phyloP scores from a whole-genome alignment of 2,888 invertebrate species.

The Drosophila meridiana region DNA sequence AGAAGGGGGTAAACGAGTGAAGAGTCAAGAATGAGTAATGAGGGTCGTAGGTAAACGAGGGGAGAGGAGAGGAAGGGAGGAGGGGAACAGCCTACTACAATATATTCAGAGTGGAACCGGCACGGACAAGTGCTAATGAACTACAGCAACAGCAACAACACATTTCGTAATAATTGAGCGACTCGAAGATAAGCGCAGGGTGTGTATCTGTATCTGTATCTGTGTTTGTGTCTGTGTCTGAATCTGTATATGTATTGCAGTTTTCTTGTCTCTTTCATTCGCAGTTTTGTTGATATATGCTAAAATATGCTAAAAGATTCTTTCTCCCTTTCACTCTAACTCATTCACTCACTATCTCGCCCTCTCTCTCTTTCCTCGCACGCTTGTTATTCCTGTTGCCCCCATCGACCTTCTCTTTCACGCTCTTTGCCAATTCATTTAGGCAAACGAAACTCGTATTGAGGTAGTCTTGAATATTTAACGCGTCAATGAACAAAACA shows the following conservation, averaged over 20 bases:
- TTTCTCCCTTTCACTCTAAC: constrained; percentile 12
- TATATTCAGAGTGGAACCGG: constrained; percentile 54
- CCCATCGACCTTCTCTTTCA: constrained; percentile 15
- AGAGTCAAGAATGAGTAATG: background rate
- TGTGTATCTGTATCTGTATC: constrained; percentile 1
- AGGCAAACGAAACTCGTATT: constrained; percentile 77
- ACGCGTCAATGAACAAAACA: constrained; percentile 30
- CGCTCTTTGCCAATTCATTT: constrained; percentile 50
- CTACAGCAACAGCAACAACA: constrained; percentile 44
- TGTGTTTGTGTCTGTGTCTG: constrained; percentile 14
- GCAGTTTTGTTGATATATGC: constrained; percentile 56
- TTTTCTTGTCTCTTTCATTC: constrained; percentile 26
- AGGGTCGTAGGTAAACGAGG: no score
- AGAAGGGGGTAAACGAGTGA: background rate
- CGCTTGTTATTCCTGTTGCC: constrained; percentile 44
- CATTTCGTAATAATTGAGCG: constrained; percentile 72
- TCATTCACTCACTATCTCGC: constrained; percentile 6
- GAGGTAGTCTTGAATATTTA: constrained; percentile 76
- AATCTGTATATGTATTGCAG: background rate
- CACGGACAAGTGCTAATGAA: constrained; percentile 77
- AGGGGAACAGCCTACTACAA: constrained; percentile 22
- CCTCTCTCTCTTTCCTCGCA: constrained; percentile 14
- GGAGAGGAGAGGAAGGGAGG: background rate
- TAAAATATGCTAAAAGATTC: constrained; percentile 77
- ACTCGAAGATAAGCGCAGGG: constrained; percentile 47